Evolutionary conservation across 1,140 invertebrate species (phyloP), one percentile per base, ranked within the genome.

Genomic region (Rhagoletis pomonella): DNA sequence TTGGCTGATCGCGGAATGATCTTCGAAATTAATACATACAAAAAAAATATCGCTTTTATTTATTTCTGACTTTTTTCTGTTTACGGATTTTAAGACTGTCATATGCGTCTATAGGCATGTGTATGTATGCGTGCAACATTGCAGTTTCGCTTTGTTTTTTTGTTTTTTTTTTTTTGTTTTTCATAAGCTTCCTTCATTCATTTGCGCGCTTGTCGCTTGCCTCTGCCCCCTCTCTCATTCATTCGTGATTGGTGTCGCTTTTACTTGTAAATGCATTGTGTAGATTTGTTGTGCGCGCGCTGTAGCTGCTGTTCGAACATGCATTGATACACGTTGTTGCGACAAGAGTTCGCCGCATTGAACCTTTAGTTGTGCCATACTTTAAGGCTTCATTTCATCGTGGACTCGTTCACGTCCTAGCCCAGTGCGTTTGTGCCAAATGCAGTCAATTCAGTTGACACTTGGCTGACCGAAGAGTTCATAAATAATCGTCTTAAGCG

Each of bases 281-380:
- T 60, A 77, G 69, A 73, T 69, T 77, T 77, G 58, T 60, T 67
- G 64, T 85, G 50, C 29, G 88, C 84, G 88, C 86, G 73, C 59
- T 88, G 87, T 89, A 88, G 89, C 88, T 89, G 77, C 90, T 92
- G 91, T 90, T 92, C 90, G 91, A 92, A 92, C 91, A 92, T 90
- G 91, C 91, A 92, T 92, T 92, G 91, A 90, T 89, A 92, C 91
- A 92, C 89, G 88, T 62, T 87, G 84, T 85, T 60, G 59, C 19
- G 39, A 85, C 84, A 85, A 62, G 58, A 60, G 50, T 62, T 0
- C 59, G 84, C 50, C 39, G 84, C 50, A 58, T 44, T 62, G 29
- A 73, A 39, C 12, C 17, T 6, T 58, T 62, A 62, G 39, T 85
- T 85, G 42, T 85, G 50, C 55, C 73, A 81, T 81, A 47, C 73